Conservation (phyloP, 2,113 vertebrate species). For the Syrrhaptes paradoxus region DNA sequence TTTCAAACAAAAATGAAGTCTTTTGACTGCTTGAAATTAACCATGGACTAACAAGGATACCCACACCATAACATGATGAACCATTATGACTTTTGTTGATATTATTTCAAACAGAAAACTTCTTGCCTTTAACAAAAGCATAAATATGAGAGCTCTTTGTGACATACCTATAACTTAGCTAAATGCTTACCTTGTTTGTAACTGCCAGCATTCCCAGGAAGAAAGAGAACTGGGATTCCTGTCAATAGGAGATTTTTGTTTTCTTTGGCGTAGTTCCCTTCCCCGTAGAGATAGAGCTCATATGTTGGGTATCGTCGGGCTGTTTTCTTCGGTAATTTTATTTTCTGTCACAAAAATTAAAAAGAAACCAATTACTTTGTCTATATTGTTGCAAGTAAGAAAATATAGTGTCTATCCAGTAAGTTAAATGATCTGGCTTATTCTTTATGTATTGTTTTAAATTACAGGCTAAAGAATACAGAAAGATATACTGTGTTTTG, state of each 20-base stretch:
- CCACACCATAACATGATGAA: background rate
- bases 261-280: slow-evolving; percentile 89
- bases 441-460: background rate
- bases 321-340: slow-evolving; percentile 88
- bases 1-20: background rate
- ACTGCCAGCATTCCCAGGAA: slow-evolving; percentile 97
- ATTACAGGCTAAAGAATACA: background rate
- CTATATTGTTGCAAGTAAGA: background rate
- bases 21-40: background rate
- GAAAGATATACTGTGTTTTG: background rate
- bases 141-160: background rate
- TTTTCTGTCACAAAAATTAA: slow-evolving; percentile 77
- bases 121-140: background rate
- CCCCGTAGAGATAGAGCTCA: slow-evolving; percentile 94
- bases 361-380: background rate
- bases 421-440: background rate
- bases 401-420: background rate
- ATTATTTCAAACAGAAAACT: background rate
- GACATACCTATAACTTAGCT: background rate
- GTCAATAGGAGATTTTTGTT: slow-evolving; percentile 85
- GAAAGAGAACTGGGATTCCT: slow-evolving; percentile 95
- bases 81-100: no score
- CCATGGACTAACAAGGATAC: background rate
- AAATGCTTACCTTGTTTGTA: slow-evolving; percentile 90
- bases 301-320: slow-evolving; percentile 87